These are phyloP conservation scores for Columba guinea DNA, from an alignment of 2,797 vertebrate species.

Conservation along the genomic window DNA sequence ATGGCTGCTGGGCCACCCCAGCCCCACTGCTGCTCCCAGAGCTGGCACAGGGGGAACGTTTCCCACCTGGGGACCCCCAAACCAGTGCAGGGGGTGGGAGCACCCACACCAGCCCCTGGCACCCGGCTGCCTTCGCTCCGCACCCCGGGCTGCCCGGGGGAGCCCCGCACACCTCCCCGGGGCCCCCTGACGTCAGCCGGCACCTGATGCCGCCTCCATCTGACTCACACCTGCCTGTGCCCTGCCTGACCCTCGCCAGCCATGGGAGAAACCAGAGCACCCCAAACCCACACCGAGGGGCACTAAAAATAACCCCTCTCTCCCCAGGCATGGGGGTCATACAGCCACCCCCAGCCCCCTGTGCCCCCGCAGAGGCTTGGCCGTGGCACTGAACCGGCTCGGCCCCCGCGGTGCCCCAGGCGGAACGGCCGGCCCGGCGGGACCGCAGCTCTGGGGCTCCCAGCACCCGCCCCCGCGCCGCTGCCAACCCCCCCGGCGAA, in stretches of 20 bases:
- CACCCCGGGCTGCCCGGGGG: neutral
- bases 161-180: neutral
- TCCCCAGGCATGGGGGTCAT: fast-evolving
- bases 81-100: neutral
- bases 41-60: fast-evolving
- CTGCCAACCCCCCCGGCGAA: neutral
- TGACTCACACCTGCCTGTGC: conserved; percentile 46
- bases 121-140: fast-evolving
- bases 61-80: neutral
- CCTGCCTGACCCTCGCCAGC: neutral
- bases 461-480: neutral
- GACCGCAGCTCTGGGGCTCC: neutral
- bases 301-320: neutral
- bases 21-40: neutral
- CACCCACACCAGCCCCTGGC: neutral
- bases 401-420: neutral
- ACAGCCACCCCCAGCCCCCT: neutral
- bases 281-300: neutral
- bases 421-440: neutral
- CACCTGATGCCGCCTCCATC: neutral
- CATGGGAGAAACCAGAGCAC: neutral
- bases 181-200: conserved; percentile 51
- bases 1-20: neutral
- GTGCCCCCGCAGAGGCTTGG: neutral
- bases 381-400: fast-evolving